Evolutionary conservation across 2,113 vertebrate genomes (phyloP).

Genomic region (Blennius ocellaris): DNA sequence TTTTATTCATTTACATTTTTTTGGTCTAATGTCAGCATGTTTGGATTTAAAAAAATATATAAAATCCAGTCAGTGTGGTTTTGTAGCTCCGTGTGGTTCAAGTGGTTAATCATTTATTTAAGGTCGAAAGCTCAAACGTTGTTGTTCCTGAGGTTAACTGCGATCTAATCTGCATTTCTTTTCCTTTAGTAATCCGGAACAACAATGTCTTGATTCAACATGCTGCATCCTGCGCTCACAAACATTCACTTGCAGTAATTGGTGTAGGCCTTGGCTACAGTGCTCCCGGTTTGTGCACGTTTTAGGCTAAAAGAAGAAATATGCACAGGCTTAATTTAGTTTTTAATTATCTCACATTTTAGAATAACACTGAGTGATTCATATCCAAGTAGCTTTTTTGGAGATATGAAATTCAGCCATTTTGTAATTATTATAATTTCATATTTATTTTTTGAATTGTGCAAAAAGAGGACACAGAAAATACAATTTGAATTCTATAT

Average conservation of each 20-base stretch:
- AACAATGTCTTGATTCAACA: slow-evolving; percentile 81
- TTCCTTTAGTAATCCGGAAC: slow-evolving; percentile 79
- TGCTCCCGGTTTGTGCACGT: slow-evolving; percentile 35
- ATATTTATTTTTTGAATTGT: background rate
- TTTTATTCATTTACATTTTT: background rate
- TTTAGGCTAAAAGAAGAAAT: slow-evolving; percentile 15
- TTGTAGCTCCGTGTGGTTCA: slow-evolving; percentile 31
- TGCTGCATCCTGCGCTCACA: slow-evolving; percentile 64
- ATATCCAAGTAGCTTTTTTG: background rate
- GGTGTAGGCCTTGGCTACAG: slow-evolving; percentile 46
- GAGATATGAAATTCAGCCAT: no score
- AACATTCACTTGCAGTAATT: slow-evolving; percentile 67
- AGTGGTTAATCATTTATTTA: slow-evolving; percentile 85
- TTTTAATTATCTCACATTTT: background rate
- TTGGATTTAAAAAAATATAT: background rate
- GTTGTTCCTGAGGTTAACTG: slow-evolving; percentile 74
- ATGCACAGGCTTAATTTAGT: background rate
- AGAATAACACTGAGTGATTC: background rate
- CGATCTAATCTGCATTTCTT: slow-evolving; percentile 84
- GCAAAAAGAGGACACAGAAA: background rate
- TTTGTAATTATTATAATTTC: background rate
- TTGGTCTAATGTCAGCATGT: background rate
- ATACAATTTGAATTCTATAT: no score
- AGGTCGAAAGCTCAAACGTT: slow-evolving; percentile 78
- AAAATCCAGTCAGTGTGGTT: slow-evolving; percentile 37